Percentiles rank a stretch among this genome's conserved stretches.
These are phyloP conservation scores for Scolopax rusticola DNA, from an alignment of 2,797 vertebrate genomes.

Conservation along the genomic window DNA sequence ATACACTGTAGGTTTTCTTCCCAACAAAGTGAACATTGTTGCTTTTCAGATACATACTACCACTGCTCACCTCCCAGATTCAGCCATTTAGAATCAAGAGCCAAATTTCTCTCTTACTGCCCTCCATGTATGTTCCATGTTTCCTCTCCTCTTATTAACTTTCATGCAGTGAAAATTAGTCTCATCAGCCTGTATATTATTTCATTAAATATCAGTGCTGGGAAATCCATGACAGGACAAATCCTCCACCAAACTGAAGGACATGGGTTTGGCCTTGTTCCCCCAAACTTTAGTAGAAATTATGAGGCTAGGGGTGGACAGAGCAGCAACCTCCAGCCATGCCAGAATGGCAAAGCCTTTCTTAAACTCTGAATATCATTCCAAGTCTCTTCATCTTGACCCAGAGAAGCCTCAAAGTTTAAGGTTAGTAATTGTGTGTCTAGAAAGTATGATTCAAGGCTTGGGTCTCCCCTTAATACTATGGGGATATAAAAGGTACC, in stretches of 20 bases:
- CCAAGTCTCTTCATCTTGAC: not conserved
- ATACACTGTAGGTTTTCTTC: not conserved
- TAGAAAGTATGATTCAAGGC: not conserved
- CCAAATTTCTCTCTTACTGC: not conserved
- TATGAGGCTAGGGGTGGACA: not conserved
- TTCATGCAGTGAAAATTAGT: not conserved
- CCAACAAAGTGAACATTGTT: not conserved
- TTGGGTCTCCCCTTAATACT: not conserved
- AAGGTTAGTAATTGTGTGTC: not conserved
- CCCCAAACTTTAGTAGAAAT: not conserved
- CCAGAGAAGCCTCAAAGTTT: not conserved
- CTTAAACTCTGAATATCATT: not conserved
- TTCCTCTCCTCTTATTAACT: not conserved
- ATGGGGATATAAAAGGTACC: not conserved
- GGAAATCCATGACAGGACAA: not conserved
- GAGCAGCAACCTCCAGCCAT: not conserved
- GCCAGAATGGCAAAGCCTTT: not conserved
- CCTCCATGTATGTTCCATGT: not conserved
- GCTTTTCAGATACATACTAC: not conserved
- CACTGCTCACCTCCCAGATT: not conserved
- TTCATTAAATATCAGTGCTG: not conserved
- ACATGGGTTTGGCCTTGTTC: not conserved
- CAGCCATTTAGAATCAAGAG: not conserved
- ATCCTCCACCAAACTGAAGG: not conserved
- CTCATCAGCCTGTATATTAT: not conserved